Evolutionary conservation across 2,113 vertebrate genomes (phyloP).

Genomic region (Elachura formosa): DNA sequence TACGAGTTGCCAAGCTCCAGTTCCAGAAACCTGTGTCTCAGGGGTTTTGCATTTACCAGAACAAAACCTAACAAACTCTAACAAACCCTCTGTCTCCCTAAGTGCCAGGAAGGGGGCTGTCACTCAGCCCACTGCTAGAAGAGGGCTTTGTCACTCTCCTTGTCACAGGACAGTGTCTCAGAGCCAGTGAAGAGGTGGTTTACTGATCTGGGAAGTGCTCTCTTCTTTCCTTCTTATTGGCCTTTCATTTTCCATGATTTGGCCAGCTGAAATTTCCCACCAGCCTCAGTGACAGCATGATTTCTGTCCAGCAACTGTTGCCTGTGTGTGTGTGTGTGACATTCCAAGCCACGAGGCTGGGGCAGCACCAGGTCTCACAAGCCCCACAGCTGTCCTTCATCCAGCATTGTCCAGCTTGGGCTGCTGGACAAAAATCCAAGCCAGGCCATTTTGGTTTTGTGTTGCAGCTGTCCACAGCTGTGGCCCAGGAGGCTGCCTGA

Average conservation of each 20-base stretch:
- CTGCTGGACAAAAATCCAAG: too few relatives aligned
- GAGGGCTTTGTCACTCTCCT: neutral
- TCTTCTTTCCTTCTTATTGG: neutral
- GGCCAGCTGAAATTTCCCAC: neutral
- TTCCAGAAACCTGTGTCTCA: neutral
- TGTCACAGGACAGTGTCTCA: neutral
- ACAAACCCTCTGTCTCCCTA: neutral
- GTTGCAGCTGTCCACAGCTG: neutral
- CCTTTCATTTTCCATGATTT: neutral
- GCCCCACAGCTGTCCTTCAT: neutral
- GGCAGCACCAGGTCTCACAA: neutral
- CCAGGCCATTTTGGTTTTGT: neutral
- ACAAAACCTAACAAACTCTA: too few relatives aligned
- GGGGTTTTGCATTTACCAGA: neutral
- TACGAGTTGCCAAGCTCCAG: accelerated
- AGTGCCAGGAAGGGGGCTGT: neutral
- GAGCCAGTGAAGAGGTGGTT: neutral
- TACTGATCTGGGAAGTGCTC: neutral
- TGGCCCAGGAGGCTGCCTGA: neutral
- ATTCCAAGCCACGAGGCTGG: accelerated
- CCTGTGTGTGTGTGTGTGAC: neutral
- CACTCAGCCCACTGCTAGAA: neutral
- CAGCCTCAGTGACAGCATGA: conserved; percentile 5
- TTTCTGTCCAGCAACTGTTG: conserved; percentile 16
- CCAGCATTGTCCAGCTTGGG: neutral